Base-by-base conservation (phyloP, 2,113 vertebrate genomes). In the Pagrus major region DNA sequence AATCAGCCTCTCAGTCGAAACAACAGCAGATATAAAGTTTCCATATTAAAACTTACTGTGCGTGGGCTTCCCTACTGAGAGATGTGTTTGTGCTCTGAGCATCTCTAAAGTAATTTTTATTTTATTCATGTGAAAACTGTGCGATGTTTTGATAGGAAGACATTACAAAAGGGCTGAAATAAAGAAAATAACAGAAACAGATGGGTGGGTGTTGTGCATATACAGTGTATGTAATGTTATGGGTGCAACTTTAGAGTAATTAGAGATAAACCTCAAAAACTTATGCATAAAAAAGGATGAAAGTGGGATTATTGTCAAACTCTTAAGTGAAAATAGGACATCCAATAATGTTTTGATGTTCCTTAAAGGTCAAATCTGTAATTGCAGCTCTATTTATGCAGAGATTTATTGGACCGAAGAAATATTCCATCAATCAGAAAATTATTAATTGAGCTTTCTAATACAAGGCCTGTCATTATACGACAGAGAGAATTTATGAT, bases 391-490 rank as follows among this genome's bases (percentile, higher is more conserved):
- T 64, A 44, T 75, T 81, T 37, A 35, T 39, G 6, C 31, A 18
- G 15, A 65, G 60, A 81, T 78, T 61, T 71, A 84, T 81, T 67
- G 35, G 27, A 25, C 20, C 3, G 0, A 55, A 61, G 16, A 71
- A 44, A 33, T 27, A 20, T 69, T 76, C 33, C 47, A 88, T 81
- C 55, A 81, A 59, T 80, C 76, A 80, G 27, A 65, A 68, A 81
- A 27, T 14, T 33, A 42, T 64, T 66, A 74, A 77, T 84, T 75
- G 51, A 71, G 74, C 27, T 67, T 76, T 81, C 37, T 51, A 55
- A 78, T 66, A 49, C 25, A 70, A 37, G 58, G 7, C 54, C 56
- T 69, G 42, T 72, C 66, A 83, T 46, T 67, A 56, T 65, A 31
- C 76, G 33, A 42, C 52, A 80, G 23, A 55, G 6, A 73, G 9